These are phyloP conservation scores for Aphyosemion australe DNA, from an alignment of 2,113 vertebrate species.

Conservation along the genomic window DNA sequence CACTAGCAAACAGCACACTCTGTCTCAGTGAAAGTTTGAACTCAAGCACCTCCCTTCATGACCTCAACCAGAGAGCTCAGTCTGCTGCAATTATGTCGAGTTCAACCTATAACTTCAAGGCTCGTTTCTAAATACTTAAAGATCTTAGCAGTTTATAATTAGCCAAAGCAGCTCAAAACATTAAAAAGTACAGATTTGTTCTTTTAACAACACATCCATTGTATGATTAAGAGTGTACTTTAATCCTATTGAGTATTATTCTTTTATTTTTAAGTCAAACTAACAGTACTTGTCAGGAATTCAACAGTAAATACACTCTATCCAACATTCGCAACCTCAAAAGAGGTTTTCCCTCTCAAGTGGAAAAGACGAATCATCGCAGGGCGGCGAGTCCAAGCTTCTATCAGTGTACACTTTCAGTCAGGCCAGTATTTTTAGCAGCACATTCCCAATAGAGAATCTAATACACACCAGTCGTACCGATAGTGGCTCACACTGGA, in stretches of 20 bases:
- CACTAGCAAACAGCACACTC: conserved; percentile 17
- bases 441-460: conserved; percentile 77
- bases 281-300: conserved; percentile 13
- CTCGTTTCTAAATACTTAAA: conserved; percentile 38
- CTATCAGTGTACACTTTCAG: conserved; percentile 73
- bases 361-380: conserved; percentile 48
- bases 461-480: conserved; percentile 71
- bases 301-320: background rate
- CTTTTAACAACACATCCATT: conserved; percentile 19
- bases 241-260: background rate
- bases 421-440: conserved; percentile 78
- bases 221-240: conserved; percentile 8
- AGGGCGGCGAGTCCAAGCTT: conserved; percentile 51
- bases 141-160: background rate
- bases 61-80: conserved; percentile 36
- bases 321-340: conserved; percentile 26
- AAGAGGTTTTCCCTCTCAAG: conserved; percentile 5
- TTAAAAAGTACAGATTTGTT: conserved; percentile 29
- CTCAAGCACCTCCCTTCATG: conserved; percentile 35
- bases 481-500: conserved; percentile 60
- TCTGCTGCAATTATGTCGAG: conserved; percentile 17
- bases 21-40: conserved; percentile 27
- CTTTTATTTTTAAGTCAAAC: conserved; percentile 23
- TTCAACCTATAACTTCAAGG: conserved; percentile 22
- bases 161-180: background rate